Evolutionary conservation across 2,113 vertebrate species (phyloP).

Genomic region (Manacus vitellinus): DNA sequence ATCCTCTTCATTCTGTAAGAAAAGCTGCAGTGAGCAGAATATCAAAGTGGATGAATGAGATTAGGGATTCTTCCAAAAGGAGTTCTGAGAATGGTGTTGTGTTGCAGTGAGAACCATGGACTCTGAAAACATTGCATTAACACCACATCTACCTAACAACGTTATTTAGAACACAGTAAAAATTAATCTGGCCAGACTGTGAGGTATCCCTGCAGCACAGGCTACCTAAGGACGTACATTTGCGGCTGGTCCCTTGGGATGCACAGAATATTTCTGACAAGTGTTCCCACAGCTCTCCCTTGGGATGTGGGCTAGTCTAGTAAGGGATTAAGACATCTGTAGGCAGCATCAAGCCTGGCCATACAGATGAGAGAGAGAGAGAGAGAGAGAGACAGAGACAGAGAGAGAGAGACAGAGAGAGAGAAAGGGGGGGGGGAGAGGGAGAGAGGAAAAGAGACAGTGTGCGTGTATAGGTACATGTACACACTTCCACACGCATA

Average conservation of each 20-base stretch:
- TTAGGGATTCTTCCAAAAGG: neutral
- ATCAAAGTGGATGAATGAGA: neutral
- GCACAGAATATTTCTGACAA: neutral
- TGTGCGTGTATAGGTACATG: neutral
- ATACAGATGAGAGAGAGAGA: neutral
- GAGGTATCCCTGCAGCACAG: neutral
- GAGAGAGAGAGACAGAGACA: neutral
- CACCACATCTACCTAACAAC: neutral
- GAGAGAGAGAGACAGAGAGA: neutral
- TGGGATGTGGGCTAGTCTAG: neutral
- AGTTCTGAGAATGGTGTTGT: neutral
- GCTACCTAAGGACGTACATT: neutral
- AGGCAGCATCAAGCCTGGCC: neutral
- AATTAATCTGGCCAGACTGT: neutral
- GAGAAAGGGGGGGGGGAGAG: neutral
- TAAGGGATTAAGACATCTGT: neutral
- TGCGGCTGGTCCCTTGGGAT: neutral
- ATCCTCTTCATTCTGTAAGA: slow-evolving; percentile 80
- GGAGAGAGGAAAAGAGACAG: neutral
- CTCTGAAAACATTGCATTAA: neutral
- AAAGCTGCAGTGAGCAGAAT: neutral
- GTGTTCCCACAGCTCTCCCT: neutral
- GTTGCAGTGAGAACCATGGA: neutral
- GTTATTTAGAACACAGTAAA: neutral
- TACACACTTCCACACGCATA: accelerated